phyloP scores from a whole-genome alignment of 2,113 vertebrate genomes.

The Acrocephalus arundinaceus region DNA sequence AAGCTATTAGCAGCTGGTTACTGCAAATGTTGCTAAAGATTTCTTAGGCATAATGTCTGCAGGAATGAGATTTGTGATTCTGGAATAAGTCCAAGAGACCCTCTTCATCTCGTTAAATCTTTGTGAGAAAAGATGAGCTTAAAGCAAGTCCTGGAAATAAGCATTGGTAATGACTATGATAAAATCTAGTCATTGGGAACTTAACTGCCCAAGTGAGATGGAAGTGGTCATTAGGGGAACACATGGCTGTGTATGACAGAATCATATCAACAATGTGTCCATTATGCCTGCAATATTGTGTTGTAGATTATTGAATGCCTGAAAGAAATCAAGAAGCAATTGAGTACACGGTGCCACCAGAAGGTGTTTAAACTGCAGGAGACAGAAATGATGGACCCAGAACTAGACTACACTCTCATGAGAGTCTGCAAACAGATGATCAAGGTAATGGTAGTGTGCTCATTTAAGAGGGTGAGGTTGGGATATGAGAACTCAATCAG shows the following conservation, averaged over 20 bases:
- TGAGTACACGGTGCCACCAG: conserved; percentile 87
- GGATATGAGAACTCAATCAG: accelerated
- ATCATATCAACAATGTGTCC: not conserved
- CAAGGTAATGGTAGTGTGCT: conserved; percentile 74
- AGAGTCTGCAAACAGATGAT: conserved; percentile 98
- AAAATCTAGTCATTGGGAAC: not conserved
- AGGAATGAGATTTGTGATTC: not conserved
- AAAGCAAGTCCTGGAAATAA: not conserved
- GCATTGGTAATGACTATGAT: not conserved
- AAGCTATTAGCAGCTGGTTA: not conserved
- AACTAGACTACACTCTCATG: conserved; percentile 96
- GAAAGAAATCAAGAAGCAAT: conserved; percentile 90
- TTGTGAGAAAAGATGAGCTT: not conserved
- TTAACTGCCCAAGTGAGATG: not conserved
- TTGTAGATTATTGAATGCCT: conserved; percentile 93
- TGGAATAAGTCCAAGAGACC: not conserved
- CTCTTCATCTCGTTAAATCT: not conserved
- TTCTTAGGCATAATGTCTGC: not conserved
- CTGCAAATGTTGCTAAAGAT: not conserved
- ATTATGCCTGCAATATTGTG: not conserved
- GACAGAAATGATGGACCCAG: conserved; percentile 95
- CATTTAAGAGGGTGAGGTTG: not conserved
- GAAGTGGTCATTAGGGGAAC: not conserved
- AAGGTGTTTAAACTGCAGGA: conserved; percentile 95
- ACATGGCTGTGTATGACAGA: not conserved